phyloP scores from a whole-genome alignment of 2,888 invertebrate species.

The Petrophora chlorosata region DNA sequence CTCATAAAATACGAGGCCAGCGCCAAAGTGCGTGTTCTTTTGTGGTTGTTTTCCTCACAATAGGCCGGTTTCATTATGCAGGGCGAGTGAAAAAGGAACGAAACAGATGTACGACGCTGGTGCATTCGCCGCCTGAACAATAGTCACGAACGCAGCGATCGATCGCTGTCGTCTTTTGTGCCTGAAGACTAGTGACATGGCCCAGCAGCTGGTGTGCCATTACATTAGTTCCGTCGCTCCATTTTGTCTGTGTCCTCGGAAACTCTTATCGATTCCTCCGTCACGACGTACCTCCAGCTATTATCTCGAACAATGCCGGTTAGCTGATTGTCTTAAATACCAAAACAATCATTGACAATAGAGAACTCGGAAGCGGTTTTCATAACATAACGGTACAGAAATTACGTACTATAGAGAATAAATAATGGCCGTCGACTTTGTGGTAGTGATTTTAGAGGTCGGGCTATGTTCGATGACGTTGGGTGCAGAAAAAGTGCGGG shows the following conservation, averaged over 20 bases:
- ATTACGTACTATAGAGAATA: conserved; percentile 46
- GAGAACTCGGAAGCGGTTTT: conserved; percentile 65
- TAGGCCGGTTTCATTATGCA: conserved; percentile 79
- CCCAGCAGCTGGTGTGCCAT: conserved; percentile 54
- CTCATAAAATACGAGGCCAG: conserved; percentile 67
- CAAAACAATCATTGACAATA: conserved; percentile 49
- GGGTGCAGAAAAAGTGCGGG: conserved; percentile 45
- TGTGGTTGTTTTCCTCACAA: conserved; percentile 77
- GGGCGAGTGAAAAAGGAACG: conserved; percentile 76
- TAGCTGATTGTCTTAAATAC: conserved; percentile 37
- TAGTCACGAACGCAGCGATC: conserved; percentile 77
- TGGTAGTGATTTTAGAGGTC: conserved; percentile 42
- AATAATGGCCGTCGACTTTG: conserved; percentile 18
- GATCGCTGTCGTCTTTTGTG: conserved; percentile 73
- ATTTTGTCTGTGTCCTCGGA: conserved; percentile 27
- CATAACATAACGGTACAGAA: conserved; percentile 69
- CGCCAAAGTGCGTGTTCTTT: conserved; percentile 76
- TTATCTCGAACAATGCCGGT: conserved; percentile 25
- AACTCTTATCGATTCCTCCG: conserved; percentile 20
- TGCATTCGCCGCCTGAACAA: conserved; percentile 73
- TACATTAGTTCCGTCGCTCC: conserved; percentile 45
- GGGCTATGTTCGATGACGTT: conserved; percentile 43
- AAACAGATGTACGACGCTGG: conserved; percentile 78
- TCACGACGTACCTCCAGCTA: conserved; percentile 20
- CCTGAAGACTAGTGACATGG: conserved; percentile 49